Base-by-base conservation (phyloP, 2,888 invertebrate species). In the Stramonita haemastoma region DNA sequence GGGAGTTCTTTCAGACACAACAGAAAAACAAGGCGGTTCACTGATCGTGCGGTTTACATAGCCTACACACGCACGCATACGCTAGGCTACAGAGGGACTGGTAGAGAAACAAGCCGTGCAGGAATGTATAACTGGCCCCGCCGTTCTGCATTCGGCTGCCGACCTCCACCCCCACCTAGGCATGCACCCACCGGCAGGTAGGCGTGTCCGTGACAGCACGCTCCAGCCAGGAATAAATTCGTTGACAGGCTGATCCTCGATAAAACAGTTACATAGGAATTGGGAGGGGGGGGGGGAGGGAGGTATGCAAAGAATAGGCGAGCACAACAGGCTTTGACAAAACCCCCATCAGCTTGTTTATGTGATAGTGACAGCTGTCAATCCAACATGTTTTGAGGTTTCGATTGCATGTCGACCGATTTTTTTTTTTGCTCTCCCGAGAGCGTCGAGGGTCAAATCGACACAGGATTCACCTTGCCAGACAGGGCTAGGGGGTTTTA, bases 301-400 rank as follows among this genome's bases (percentile, higher is more conserved):
- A 46, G 22, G 6, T 19, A 15, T 34, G 81, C 26, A 19, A 17
- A 29, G n/a, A 34, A 36, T 70, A 70, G 86, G 70, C 86, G 86
- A 86, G 32, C 26, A 57, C 84, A 36, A 57, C 86, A 34, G 17
- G 66, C 19, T 66, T 86, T 66, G 86, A 86, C 83, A 84, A 56
- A 46, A 22, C 22, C 11, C 15, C 66, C 86, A 5, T 66, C 32
- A 77, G 56, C 46, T 26, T 29, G 36, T 36, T 73, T 79, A 56
- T 79, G 77, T n/a, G 79, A 15, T 73, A 56, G 60, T 87, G 87
- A 79, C 87, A 87, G 73, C 87, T 87, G 87, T 87, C 87, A 87
- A 87, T 87, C 87, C 56, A 26, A n/a, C 4, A 19, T 87, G 87
- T 73, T 66, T 70, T 66, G 19, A n/a, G 73, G 60, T 77, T 86